Percentiles rank a stretch among this genome's conserved stretches.
These are phyloP conservation scores for Hoplostethus atlanticus DNA, from an alignment of 2,797 vertebrate genomes.

Conservation along the genomic window DNA sequence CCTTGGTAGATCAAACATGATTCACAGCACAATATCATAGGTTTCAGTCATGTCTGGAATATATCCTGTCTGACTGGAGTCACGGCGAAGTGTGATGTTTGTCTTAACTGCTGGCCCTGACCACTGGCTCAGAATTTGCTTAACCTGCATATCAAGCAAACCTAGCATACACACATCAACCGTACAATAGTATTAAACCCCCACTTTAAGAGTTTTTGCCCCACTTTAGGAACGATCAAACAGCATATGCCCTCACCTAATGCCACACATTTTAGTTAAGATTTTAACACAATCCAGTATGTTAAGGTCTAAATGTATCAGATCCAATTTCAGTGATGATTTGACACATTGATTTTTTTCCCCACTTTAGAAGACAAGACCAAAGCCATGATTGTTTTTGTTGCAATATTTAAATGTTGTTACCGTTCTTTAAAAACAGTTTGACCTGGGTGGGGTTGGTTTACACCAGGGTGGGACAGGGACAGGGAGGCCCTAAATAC, in stretches of 20 bases:
- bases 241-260: no score
- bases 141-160: neutral
- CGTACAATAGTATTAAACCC: neutral
- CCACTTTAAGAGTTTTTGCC: no score
- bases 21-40: constrained; percentile 17
- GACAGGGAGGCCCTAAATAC: constrained; percentile 42
- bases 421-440: constrained; percentile 1
- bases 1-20: constrained; percentile 14
- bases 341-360: no score
- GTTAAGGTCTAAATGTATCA: neutral
- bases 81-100: constrained; percentile 9
- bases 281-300: no score
- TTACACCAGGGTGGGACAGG: constrained; percentile 5
- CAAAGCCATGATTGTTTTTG: neutral
- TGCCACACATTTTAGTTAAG: constrained; percentile 3
- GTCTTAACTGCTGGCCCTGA: constrained; percentile 1
- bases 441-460: constrained; percentile 28
- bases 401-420: neutral
- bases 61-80: constrained; percentile 25
- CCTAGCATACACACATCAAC: neutral
- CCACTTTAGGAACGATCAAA: neutral
- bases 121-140: neutral
- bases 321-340: neutral
- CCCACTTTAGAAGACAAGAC: neutral
- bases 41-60: constrained; percentile 16